Evolutionary conservation across 2,888 invertebrate genomes (phyloP).

Genomic region (Ommatoiulus sabulosus): DNA sequence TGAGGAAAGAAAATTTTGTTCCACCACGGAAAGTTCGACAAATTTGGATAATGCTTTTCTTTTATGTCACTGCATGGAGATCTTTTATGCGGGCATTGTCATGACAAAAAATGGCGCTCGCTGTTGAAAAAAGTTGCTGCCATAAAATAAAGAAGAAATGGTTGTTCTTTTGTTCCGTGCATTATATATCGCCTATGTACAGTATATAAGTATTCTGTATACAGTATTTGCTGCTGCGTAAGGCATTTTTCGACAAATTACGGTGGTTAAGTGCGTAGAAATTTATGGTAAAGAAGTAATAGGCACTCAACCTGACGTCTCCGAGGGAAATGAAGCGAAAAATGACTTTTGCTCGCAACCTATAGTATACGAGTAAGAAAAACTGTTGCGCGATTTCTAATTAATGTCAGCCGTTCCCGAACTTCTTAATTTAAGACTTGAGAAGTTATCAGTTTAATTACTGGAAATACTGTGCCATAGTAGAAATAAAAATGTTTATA

Average conservation of each 20-base stretch:
- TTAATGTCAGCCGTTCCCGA: not conserved
- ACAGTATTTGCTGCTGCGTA: not conserved
- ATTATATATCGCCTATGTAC: too few relatives aligned
- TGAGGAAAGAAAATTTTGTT: not conserved
- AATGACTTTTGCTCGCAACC: not conserved
- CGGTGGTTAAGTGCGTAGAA: not conserved
- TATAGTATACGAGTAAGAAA: not conserved
- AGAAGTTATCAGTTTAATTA: not conserved
- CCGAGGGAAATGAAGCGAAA: not conserved
- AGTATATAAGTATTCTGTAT: not conserved
- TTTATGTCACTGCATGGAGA: not conserved
- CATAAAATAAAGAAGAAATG: not conserved
- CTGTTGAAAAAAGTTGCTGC: not conserved
- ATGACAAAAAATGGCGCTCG: not conserved
- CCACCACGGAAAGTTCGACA: not conserved
- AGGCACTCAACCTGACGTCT: not conserved
- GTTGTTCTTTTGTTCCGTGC: not conserved
- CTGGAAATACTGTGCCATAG: not conserved
- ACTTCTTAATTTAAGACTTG: not conserved
- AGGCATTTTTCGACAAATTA: not conserved
- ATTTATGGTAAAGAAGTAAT: conserved; percentile 26
- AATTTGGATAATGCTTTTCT: conserved; percentile 4
- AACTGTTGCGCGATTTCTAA: not conserved
- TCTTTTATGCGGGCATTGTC: not conserved
- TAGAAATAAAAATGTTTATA: not conserved